Percentiles rank a stretch among this genome's conserved stretches.
Evolutionary conservation across 1,140 invertebrate genomes (phyloP).

Genomic region (Ylistrum balloti): DNA sequence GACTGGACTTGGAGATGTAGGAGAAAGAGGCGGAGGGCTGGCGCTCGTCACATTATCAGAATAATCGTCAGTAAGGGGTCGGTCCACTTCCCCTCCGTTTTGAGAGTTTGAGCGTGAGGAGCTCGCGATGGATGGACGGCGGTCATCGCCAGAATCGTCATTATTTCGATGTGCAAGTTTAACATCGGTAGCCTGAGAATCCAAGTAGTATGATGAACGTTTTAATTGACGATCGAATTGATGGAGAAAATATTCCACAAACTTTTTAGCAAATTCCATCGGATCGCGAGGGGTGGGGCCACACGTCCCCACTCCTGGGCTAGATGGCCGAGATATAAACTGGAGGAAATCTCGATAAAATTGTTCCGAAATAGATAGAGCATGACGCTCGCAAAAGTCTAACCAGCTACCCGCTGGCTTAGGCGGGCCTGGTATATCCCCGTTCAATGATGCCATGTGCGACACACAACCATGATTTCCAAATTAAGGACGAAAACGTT

Average conservation of each 20-base stretch:
- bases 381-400: constrained; percentile 95
- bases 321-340: constrained; percentile 89
- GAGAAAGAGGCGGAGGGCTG: constrained; percentile 45
- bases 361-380: constrained; percentile 90
- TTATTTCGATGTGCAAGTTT: neutral
- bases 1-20: constrained; percentile 83
- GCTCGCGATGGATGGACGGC: constrained; percentile 41
- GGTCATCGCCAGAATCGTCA: constrained; percentile 41
- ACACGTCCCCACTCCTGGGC: constrained; percentile 83
- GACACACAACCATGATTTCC: constrained; percentile 78
- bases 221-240: constrained; percentile 79
- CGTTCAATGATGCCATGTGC: constrained; percentile 72
- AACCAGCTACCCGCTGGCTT: constrained; percentile 70
- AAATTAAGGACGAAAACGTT: neutral
- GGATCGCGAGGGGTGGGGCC: constrained; percentile 83
- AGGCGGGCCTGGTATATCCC: constrained; percentile 65
- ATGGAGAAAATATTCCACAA: constrained; percentile 90
- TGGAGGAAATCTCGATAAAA: constrained; percentile 93
- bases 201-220: constrained; percentile 61
- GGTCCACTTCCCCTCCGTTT: constrained; percentile 57
- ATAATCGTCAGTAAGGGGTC: constrained; percentile 83
- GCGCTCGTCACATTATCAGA: constrained; percentile 85
- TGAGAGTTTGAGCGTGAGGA: constrained; percentile 46
- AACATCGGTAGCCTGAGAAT: constrained; percentile 47
- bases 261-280: constrained; percentile 90